phyloP scores from a whole-genome alignment of 2,797 vertebrate genomes.

The Ctenosaura bakeri region DNA sequence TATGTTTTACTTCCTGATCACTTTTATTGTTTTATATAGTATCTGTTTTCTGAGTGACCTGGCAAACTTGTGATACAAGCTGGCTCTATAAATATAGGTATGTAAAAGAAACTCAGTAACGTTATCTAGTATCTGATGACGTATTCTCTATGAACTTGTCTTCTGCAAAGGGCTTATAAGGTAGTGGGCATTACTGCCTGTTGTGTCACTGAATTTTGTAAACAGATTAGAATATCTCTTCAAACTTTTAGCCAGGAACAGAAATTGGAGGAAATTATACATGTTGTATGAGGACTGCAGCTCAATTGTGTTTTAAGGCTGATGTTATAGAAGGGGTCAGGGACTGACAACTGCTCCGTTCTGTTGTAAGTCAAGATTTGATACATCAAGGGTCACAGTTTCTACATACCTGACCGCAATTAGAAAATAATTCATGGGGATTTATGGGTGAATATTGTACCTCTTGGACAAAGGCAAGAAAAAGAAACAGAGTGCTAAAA shows the following conservation, averaged over 20 bases:
- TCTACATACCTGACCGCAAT: neutral
- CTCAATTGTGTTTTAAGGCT: neutral
- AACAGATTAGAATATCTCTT: neutral
- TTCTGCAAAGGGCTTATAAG: neutral
- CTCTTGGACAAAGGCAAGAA: neutral
- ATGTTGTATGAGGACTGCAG: neutral
- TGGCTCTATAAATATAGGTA: neutral
- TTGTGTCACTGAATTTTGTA: neutral
- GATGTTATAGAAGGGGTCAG: neutral
- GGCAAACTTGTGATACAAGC: too few relatives aligned
- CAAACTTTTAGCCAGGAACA: neutral
- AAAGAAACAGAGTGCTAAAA: neutral
- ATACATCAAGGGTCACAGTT: neutral
- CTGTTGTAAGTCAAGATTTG: neutral
- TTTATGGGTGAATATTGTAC: neutral
- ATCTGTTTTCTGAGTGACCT: neutral
- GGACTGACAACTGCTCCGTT: neutral
- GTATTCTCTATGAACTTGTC: neutral
- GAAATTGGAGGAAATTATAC: neutral
- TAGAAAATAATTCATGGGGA: neutral
- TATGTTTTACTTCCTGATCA: neutral
- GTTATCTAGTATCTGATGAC: neutral
- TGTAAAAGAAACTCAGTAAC: neutral
- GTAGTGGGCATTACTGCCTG: neutral
- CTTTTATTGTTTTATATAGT: neutral